A percentile compares a stretch with the other conserved stretches of the same genome.
Evolutionary conservation across 2,888 invertebrate species (phyloP).

Genomic region (Sinelater perroti): DNA sequence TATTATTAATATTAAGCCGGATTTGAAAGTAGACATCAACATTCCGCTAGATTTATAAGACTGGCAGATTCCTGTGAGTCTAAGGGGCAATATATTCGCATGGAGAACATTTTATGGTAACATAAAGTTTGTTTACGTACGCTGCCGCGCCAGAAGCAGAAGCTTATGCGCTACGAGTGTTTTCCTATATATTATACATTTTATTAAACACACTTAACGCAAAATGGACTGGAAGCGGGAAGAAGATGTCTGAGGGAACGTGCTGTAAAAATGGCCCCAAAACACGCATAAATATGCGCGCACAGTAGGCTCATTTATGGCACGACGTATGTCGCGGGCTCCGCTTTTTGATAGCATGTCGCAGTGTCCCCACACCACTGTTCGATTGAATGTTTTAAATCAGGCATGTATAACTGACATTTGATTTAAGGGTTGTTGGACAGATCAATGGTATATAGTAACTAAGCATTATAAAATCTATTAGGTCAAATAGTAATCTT

Average conservation of each 20-base stretch:
- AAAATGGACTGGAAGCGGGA: slow-evolving; percentile 11
- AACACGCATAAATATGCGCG: slow-evolving; percentile 22
- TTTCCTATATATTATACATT: slow-evolving; percentile 45
- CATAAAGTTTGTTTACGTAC: slow-evolving; percentile 52
- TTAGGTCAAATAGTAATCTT: no score
- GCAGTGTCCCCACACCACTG: no score
- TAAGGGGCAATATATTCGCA: slow-evolving; percentile 47
- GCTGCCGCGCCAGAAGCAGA: slow-evolving; percentile 40
- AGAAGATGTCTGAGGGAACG: slow-evolving; percentile 10
- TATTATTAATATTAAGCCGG: slow-evolving; percentile 14
- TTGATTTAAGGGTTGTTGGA: no score
- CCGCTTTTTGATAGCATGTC: slow-evolving; percentile 24
- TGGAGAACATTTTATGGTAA: slow-evolving; percentile 50
- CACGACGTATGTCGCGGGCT: slow-evolving; percentile 25
- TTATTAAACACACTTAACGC: slow-evolving; percentile 42
- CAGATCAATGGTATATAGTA: no score
- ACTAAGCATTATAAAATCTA: no score
- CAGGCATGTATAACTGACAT: no score
- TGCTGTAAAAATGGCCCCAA: slow-evolving; percentile 4
- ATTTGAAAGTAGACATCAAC: slow-evolving; percentile 17
- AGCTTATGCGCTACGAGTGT: slow-evolving; percentile 43
- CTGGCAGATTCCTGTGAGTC: slow-evolving; percentile 32
- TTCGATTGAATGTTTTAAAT: no score
- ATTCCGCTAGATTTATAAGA: slow-evolving; percentile 12
- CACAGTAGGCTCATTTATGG: slow-evolving; percentile 27